phyloP scores from a whole-genome alignment of 2,797 vertebrate genomes.

The Podarcis lilfordi region DNA sequence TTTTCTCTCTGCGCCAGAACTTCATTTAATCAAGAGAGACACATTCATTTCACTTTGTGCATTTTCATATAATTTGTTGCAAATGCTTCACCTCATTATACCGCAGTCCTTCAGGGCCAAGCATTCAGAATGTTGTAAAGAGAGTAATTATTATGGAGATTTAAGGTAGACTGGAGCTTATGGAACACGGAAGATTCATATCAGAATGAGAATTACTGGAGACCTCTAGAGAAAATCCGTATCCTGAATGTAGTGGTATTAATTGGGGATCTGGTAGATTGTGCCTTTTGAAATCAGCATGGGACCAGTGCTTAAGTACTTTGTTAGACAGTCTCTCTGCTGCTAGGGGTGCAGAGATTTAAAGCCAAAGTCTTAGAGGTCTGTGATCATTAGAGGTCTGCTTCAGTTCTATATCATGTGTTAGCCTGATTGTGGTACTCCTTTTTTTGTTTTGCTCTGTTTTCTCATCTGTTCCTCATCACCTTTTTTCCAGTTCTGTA shows the following conservation, averaged over 20 bases:
- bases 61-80: slow-evolving; percentile 45
- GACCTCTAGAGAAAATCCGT: not conserved
- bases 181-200: slow-evolving; percentile 27
- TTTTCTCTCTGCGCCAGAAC: slow-evolving; percentile 26
- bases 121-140: slow-evolving; percentile 37
- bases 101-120: slow-evolving; percentile 29
- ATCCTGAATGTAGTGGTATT: not conserved
- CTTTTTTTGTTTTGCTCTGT: not conserved
- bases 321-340: slow-evolving; percentile 26
- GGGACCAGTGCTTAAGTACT: slow-evolving; percentile 15
- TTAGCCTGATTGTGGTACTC: not conserved
- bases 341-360: slow-evolving; percentile 46
- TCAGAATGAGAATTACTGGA: not conserved
- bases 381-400: slow-evolving; percentile 50
- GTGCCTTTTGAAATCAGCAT: not conserved
- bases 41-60: slow-evolving; percentile 38
- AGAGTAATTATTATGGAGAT: slow-evolving; percentile 36
- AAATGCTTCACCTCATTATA: slow-evolving; percentile 16
- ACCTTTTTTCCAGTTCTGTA: not conserved
- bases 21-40: slow-evolving; percentile 38
- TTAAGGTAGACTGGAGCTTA: slow-evolving; percentile 9
- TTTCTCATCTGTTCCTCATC: not conserved
- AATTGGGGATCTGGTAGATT: slow-evolving; percentile 27
- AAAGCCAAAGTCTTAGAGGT: slow-evolving; percentile 58
- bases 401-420: not conserved